Conservation (phyloP, 2,797 vertebrate species). For the Caiman crocodilus region DNA sequence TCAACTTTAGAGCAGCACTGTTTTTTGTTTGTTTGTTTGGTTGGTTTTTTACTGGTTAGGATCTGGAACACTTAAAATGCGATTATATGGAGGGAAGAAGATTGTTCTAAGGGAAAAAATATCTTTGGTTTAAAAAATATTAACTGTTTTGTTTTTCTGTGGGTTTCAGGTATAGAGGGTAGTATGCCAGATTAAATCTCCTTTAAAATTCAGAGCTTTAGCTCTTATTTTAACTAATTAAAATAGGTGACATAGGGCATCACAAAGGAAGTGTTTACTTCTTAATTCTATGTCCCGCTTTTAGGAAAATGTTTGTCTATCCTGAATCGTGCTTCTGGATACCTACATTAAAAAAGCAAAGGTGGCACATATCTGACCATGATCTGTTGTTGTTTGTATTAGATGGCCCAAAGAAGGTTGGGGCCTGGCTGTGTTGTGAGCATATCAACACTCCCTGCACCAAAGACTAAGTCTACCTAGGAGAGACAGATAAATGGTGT, state of each 20-base stretch:
- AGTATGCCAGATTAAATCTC: neutral
- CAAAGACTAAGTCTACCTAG: neutral
- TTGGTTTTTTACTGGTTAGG: neutral
- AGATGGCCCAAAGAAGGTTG: neutral
- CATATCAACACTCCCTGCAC: neutral
- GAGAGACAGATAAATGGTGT: neutral
- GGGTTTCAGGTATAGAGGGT: neutral
- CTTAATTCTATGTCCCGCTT: neutral
- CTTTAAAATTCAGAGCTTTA: neutral
- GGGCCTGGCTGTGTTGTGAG: neutral
- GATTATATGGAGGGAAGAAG: neutral
- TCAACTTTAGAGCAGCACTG: neutral
- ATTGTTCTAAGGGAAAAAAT: neutral
- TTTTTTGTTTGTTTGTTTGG: neutral
- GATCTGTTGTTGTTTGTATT: neutral
- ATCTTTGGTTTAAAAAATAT: neutral
- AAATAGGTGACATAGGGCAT: neutral
- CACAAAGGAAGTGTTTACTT: neutral
- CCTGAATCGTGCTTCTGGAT: neutral
- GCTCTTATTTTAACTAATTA: neutral
- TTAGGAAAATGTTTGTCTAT: neutral
- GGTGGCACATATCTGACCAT: fast-evolving
- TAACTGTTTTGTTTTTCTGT: neutral
- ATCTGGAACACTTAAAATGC: neutral
- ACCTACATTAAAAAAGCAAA: neutral